Conservation (phyloP, 2,113 vertebrate species). For the Oenanthe melanoleuca region DNA sequence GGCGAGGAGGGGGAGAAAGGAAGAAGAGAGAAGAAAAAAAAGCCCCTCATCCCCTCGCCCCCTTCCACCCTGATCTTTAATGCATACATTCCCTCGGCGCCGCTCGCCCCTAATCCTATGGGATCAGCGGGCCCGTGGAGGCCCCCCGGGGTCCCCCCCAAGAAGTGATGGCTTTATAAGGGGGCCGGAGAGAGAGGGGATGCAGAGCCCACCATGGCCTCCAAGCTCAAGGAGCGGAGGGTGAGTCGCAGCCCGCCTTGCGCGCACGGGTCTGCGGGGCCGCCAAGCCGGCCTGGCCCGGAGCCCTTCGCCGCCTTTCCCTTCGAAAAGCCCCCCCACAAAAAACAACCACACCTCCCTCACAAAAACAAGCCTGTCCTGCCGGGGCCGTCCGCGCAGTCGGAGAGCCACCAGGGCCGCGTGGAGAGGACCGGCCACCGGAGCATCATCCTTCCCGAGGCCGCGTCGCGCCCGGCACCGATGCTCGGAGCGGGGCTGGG, state of each 20-base stretch:
- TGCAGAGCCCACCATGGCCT: conserved; percentile 83
- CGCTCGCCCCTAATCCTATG: conserved; percentile 86
- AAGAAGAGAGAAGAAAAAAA: neutral
- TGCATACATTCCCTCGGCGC: conserved; percentile 84
- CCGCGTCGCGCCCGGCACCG: neutral
- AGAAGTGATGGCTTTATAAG: conserved; percentile 89
- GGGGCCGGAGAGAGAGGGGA: conserved; percentile 42
- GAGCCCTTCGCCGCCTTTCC: neutral
- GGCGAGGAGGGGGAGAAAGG: neutral
- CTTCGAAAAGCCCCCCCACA: neutral
- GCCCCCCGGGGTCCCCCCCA: conserved; percentile 71
- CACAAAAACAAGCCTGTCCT: neutral
- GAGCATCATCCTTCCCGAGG: neutral
- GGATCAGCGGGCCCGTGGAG: conserved; percentile 88
- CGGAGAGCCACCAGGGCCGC: neutral
- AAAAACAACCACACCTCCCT: neutral
- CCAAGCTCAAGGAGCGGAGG: conserved; percentile 92
- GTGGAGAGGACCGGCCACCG: neutral
- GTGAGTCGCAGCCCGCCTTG: conserved; percentile 73
- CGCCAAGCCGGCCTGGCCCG: neutral
- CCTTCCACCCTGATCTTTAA: conserved; percentile 90
- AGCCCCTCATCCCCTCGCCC: conserved; percentile 68
- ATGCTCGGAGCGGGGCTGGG: neutral
- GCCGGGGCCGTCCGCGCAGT: neutral
- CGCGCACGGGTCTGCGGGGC: conserved; percentile 19